Base-by-base conservation (phyloP, 2,113 vertebrate genomes). In the Cephalopholis sonnerati region DNA sequence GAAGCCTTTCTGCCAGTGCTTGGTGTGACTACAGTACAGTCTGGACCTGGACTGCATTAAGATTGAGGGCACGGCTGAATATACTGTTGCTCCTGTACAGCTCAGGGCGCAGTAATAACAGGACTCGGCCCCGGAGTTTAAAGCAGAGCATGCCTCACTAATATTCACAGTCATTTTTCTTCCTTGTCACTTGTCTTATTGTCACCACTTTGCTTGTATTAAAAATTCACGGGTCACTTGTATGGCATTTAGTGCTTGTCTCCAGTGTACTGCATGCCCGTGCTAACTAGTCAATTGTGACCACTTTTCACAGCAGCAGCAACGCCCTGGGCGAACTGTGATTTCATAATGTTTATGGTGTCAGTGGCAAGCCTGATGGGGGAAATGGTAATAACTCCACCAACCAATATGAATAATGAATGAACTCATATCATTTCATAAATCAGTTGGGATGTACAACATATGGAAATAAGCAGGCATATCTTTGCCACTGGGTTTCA, bases 261-360 rank as follows among this genome's bases (percentile, higher is more conserved):
- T 93, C 88, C 83, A 82, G 91, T 77, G 89, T 76, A 88, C 88
- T 71, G 75, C 79, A 65, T 79, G 92, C 91, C 90, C 32, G 75
- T 84, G 90, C 89, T 94, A 94, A 93, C 94, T 90, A 94, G 93
- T 93, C 93, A 93, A 58, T 92, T 93, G 94, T 93, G 94, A 93
- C 92, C 94, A 93, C 92, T 94, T 93, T 92, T 90, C 93, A 82
- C 90, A 88, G 89, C 81, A 50, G 92, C 91, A 81, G 83, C 84
- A 74, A 76, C 4, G 89, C 92, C 89, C 81, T 88, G 83, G 88
- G 92, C 79, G 69, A 94, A 91, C 79, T 82, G 86, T 77, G 87
- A 90, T 94, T 94, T 94, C 90, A 92, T 95, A 91, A 92, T 94
- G 90, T 93, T 94, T 91, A 93, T 74, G 77, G 89, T 93, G 89